Evolutionary conservation across 2,888 invertebrate genomes (phyloP).

Genomic region (Pollenia griseotomentosa): DNA sequence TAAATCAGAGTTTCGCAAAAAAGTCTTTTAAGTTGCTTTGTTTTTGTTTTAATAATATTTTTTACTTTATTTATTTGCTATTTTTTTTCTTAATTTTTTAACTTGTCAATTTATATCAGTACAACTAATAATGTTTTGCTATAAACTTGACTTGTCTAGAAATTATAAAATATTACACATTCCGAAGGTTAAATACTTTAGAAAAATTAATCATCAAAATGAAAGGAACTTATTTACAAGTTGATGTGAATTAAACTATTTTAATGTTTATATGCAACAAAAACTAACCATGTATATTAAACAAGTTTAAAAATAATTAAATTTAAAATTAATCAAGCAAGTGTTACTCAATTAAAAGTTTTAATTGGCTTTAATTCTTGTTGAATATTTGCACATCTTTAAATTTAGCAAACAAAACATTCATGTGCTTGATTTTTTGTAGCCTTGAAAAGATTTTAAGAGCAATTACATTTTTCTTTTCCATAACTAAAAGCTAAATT

Average conservation of each 20-base stretch:
- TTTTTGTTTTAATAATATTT: constrained; percentile 11
- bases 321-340: neutral
- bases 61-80: neutral
- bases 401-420: neutral
- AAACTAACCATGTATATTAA: neutral
- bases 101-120: constrained; percentile 65
- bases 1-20: constrained; percentile 56
- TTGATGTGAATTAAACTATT: neutral
- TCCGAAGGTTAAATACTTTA: constrained; percentile 57
- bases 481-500: too few species aligned
- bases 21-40: constrained; percentile 23
- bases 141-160: constrained; percentile 61
- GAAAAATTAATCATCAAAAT: constrained; percentile 53
- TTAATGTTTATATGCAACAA: neutral
- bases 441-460: too few species aligned
- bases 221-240: constrained; percentile 5
- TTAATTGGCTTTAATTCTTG: neutral
- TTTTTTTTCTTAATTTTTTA: neutral
- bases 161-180: constrained; percentile 55
- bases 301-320: neutral
- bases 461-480: too few species aligned
- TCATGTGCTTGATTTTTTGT: too few species aligned
- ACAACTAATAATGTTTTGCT: constrained; percentile 60
- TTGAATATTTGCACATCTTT: neutral
- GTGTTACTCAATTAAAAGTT: neutral